phyloP scores from a whole-genome alignment of 2,888 invertebrate species.

The Gastrophysa polygoni region DNA sequence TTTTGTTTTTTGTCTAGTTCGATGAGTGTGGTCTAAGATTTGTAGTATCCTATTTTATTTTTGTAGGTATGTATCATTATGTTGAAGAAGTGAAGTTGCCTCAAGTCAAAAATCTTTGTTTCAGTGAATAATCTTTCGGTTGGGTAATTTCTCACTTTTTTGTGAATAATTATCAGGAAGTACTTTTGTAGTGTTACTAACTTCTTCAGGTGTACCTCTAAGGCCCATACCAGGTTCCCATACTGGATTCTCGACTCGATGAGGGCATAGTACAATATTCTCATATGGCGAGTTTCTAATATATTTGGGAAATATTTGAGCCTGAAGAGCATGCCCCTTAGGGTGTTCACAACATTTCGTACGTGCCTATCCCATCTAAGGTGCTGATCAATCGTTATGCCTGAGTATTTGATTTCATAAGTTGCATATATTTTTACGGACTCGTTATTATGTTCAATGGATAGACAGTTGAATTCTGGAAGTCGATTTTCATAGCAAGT shows the following conservation, averaged over 20 bases:
- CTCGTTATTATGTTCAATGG: background rate
- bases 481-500: background rate
- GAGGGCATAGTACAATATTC: background rate
- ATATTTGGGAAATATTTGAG: background rate
- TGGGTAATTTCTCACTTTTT: background rate
- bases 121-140: no score
- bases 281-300: background rate
- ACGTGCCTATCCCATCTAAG: background rate
- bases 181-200: background rate
- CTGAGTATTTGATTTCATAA: background rate
- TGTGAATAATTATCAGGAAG: background rate
- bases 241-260: background rate
- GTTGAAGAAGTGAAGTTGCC: background rate
- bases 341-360: background rate
- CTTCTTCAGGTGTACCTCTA: background rate
- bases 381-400: background rate
- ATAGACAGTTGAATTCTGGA: background rate
- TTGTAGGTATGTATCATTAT: background rate
- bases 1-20: background rate
- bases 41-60: background rate
- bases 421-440: background rate
- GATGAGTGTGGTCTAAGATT: background rate
- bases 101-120: no score
- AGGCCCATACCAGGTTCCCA: background rate
- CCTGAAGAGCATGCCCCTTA: background rate